Percentiles rank a stretch among this genome's conserved stretches.
Evolutionary conservation across 2,797 vertebrate species (phyloP).

Genomic region (Geotrypetes seraphini): DNA sequence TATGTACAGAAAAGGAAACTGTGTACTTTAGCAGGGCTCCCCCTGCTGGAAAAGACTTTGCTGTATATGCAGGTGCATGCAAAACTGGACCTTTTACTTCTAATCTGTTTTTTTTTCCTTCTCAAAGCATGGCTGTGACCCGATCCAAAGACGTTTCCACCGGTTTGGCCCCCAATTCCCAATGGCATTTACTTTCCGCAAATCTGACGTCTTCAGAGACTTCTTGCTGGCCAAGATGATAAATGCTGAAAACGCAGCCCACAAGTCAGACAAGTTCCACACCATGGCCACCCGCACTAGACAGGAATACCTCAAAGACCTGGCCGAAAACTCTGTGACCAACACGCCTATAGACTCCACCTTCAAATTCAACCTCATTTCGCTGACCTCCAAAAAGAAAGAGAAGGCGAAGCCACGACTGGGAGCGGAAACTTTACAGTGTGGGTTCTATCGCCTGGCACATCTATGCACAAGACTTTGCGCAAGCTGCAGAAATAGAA

Average conservation of each 20-base stretch:
- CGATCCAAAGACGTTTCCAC: conserved; percentile 90
- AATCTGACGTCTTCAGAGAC: conserved; percentile 72
- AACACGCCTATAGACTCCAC: conserved; percentile 68
- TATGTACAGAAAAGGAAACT: no score
- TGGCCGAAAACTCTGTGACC: conserved; percentile 80
- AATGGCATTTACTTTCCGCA: conserved; percentile 65
- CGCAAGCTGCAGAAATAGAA: conserved; percentile 51
- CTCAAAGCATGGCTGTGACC: conserved; percentile 77
- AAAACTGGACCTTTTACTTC: no score
- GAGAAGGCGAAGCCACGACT: conserved; percentile 68
- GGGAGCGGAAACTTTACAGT: conserved; percentile 66
- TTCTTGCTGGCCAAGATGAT: conserved; percentile 89
- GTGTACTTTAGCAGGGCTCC: no score
- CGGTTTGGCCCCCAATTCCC: conserved; percentile 81
- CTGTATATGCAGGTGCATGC: no score
- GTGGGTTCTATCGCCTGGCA: conserved; percentile 73
- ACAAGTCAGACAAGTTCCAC: conserved; percentile 91
- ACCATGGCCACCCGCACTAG: conserved; percentile 87
- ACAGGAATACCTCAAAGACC: conserved; percentile 82
- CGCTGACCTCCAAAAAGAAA: conserved; percentile 76
- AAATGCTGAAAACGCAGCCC: conserved; percentile 81
- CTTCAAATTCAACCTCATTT: conserved; percentile 84
- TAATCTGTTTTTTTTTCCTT: background rate
- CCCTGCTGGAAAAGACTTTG: no score
- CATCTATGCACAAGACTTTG: conserved; percentile 71